Conservation (phyloP, 2,113 vertebrate genomes). For the Serinus canaria region DNA sequence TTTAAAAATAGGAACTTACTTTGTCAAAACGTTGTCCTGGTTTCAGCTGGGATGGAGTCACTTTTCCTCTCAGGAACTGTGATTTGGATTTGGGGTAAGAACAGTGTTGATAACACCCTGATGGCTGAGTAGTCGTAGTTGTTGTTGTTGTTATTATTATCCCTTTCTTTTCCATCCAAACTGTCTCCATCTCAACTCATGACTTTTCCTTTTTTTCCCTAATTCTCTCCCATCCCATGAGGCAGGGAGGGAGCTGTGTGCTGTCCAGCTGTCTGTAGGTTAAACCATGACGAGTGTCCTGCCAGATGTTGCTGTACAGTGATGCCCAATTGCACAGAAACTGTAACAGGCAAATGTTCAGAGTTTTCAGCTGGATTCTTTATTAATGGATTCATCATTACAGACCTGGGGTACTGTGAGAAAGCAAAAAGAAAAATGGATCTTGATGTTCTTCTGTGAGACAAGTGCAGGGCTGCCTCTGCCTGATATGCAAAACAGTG, state of each 20-base stretch:
- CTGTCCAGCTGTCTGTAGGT: background rate
- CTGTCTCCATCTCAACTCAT: background rate
- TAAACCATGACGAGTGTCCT: background rate
- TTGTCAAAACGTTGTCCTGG: background rate
- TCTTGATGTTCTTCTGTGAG: background rate
- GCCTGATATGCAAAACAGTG: background rate
- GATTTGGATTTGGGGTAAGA: background rate
- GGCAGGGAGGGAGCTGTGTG: background rate
- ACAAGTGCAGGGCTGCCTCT: background rate
- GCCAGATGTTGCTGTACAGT: background rate
- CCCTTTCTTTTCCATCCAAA: background rate
- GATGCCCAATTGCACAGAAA: background rate
- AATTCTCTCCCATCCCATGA: background rate
- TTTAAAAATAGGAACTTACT: background rate
- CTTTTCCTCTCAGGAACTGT: background rate
- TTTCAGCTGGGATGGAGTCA: background rate
- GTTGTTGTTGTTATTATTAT: background rate
- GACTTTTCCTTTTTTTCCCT: background rate
- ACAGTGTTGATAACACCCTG: background rate
- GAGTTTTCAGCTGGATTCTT: background rate
- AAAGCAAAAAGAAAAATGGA: background rate
- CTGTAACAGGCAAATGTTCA: accelerated
- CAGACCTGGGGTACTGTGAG: background rate
- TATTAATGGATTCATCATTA: background rate
- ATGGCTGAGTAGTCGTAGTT: background rate